phyloP scores from a whole-genome alignment of 2,888 invertebrate genomes.

The Synanthedon formicaeformis region DNA sequence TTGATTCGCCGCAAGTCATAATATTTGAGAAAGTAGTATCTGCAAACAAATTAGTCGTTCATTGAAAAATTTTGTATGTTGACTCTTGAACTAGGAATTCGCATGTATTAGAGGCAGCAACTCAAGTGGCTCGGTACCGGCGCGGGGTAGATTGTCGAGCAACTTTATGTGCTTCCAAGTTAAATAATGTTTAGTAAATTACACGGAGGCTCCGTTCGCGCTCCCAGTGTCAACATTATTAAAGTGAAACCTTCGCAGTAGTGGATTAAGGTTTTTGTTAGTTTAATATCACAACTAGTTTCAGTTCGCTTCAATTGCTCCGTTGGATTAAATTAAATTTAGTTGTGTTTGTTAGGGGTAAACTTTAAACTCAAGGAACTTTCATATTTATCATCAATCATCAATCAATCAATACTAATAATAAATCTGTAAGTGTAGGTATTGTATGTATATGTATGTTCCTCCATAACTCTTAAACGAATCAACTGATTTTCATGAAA shows the following conservation, averaged over 20 bases:
- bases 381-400: too few species aligned
- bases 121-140: conserved; percentile 2
- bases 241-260: background rate
- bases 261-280: background rate
- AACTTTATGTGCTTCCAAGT: conserved; percentile 3
- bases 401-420: too few species aligned
- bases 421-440: too few species aligned
- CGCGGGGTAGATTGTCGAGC: conserved; percentile 4
- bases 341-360: too few species aligned
- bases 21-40: too few species aligned
- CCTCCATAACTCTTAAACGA: too few species aligned
- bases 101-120: background rate
- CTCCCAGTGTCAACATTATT: conserved; percentile 6
- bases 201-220: conserved; percentile 1
- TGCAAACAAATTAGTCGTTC: too few species aligned
- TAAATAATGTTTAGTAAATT: conserved; percentile 9
- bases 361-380: too few species aligned
- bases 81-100: background rate
- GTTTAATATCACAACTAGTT: background rate
- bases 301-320: background rate
- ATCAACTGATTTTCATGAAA: too few species aligned
- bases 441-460: too few species aligned
- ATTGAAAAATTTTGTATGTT: background rate
- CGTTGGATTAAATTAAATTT: too few species aligned
- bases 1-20: too few species aligned